Evolutionary conservation across 2,113 vertebrate genomes (phyloP).

Genomic region (Ovis aries): ARS-UI_Ramb_v3.0 NC_056056.1:43401501-43402000

Average conservation of each 20-base stretch:
- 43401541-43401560: not conserved
- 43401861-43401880: not conserved
- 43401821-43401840: not conserved
- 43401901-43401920: not conserved
- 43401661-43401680: not conserved
- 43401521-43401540: not conserved
- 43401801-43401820: not conserved
- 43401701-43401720: not conserved
- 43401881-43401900: not conserved
- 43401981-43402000: accelerated
- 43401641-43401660: not conserved
- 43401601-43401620: not conserved
- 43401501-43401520: not conserved
- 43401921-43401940: not conserved
- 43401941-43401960: not conserved
- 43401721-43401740: not conserved
- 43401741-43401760: not conserved
- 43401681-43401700: not conserved
- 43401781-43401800: not conserved
- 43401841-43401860: not conserved
- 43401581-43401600: not conserved
- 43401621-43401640: not conserved
- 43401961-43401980: not conserved
- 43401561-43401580: not conserved
- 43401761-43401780: not conserved